A percentile compares a stretch with the other conserved stretches of the same genome.
Conservation (phyloP, 2,797 vertebrate species). For the Coregonus sp. region DNA sequence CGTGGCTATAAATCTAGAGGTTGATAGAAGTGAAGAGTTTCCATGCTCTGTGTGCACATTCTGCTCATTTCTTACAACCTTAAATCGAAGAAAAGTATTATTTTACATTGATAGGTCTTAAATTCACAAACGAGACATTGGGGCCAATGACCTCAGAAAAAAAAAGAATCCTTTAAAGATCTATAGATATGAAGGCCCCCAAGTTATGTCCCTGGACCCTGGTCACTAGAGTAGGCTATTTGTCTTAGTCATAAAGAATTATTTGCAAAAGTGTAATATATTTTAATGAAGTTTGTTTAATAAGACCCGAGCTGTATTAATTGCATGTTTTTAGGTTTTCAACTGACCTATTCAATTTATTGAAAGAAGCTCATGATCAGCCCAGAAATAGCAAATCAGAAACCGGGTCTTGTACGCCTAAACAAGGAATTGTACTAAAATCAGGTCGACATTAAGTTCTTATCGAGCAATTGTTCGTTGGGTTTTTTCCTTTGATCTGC, state of each 20-base stretch:
- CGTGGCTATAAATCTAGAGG: background rate
- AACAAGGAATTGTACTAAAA: background rate
- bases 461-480: background rate
- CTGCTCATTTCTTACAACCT: background rate
- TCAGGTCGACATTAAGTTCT: background rate
- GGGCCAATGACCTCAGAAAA: background rate
- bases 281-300: background rate
- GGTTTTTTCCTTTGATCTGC: background rate
- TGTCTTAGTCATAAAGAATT: background rate
- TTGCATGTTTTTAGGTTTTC: background rate
- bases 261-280: background rate
- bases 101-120: background rate
- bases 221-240: background rate
- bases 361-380: background rate
- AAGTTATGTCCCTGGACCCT: background rate
- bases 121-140: background rate
- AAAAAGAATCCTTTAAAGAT: no score
- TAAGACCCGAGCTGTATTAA: background rate
- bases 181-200: no score
- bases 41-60: background rate
- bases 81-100: background rate
- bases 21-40: background rate
- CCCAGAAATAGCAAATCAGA: background rate
- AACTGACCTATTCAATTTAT: background rate
- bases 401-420: background rate